Base-by-base conservation (phyloP, 2,888 invertebrate species). In the Theretra japonica region DNA sequence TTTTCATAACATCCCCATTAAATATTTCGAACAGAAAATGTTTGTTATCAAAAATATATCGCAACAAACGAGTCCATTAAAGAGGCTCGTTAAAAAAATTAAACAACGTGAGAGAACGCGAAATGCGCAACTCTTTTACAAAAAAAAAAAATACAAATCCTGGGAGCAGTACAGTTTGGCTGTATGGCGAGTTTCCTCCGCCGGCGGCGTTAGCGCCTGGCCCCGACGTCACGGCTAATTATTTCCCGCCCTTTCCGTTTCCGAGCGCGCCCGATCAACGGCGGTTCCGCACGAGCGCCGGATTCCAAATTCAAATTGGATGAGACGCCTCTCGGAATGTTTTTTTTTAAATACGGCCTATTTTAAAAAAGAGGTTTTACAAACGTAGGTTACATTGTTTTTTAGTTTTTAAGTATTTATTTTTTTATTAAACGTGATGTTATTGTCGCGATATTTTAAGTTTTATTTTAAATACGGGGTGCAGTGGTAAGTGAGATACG, bases 201-300 rank as follows among this genome's bases (percentile, higher is more conserved):
- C 72, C 72, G 33, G 68, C 59, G 72, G 72, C 72, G 58, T 68
- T 69, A 23, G 33, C 72, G 70, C 70, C 70, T 56, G 48, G 75
- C 73, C 80, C 48, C 65, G 65, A 65, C 81, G 82, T 83, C 84
- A 83, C 81, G 83, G 90, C 91, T 92, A 92, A 93, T 93, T 93
- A 93, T 91, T 92, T 91, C 92, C 92, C 90, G 91, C 90, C 84
- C 86, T 90, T 90, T 88, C 89, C 88, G 85, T 79, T 88, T 86
- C 85, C 86, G 77, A 76, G 72, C 57, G 79, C 83, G 79, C 83
- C 81, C 86, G 84, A 86, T 86, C 82, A 83, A 79, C 79, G 79
- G 77, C 74, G 73, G 79, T 82, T 80, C 78, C 77, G 75, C 78
- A 81, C 78, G 77, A 74, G 71, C 33, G 73, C 30, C 80, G 79